Evolutionary conservation across 2,888 invertebrate species (phyloP), one percentile per base, ranked within the genome.

Genomic region (Noctua pronuba): DNA sequence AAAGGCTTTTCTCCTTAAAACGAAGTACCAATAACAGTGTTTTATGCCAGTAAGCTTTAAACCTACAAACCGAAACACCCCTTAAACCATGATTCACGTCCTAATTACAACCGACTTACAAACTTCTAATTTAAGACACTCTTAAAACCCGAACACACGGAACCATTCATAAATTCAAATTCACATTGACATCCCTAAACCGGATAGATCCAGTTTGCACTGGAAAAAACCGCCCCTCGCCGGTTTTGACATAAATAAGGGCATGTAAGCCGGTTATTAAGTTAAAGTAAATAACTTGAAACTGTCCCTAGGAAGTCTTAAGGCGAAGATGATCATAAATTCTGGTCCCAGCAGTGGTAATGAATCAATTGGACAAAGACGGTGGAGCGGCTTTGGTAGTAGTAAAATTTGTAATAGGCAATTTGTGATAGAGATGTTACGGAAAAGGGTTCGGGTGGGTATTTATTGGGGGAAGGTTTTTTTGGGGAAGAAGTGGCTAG

Each of bases 261-360:
- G 85, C 81, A 88, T 85, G 88, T 91, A 90, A 91, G 90, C 90
- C 88, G 73, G 90, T 92, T 91, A 92, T 90, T 92, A 91, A 91
- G 89, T 90, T 88, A 81, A 90, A 92, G 86, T 92, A 93, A 93
- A 92, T 93, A 93, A 92, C 90, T 90, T 92, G 78, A 70, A 89
- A 89, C 79, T 87, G 84, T 86, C 79, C 83, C 90, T 88, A 89
- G 83, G 82, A 78, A 86, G 81, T 83, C 86, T 88, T 89, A 89
- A 80, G 82, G 79, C 73, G 77, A 67, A 82, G 83, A 83, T 83
- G 84, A 88, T 86, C 80, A 89, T 88, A 89, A 88, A 88, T 88
- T 84, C 66, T 49, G 74, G 68, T 72, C 86, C 83, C 76, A 75
- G 38, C 87, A 75, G 64, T 66, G 75, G 88, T 86, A 88, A 88